Base-by-base conservation (phyloP, 2,888 invertebrate genomes). In the Unio pictorum region DNA sequence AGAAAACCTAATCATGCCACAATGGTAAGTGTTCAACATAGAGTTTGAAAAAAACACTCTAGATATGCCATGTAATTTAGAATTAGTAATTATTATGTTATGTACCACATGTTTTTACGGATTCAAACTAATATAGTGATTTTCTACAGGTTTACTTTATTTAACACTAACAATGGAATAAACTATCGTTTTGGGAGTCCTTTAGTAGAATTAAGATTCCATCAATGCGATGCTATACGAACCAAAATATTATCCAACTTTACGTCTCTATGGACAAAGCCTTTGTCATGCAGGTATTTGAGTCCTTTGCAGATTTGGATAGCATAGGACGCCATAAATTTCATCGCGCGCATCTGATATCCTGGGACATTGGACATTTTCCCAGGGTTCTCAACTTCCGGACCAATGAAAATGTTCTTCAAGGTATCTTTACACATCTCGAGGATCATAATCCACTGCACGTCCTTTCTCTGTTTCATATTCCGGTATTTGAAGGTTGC, bases 161-260 rank as follows among this genome's bases (percentile, higher is more conserved):
- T 45, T 45, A 45, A 45, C 11, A 45, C 8, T 1, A 45, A 45
- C 45, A 45, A 45, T 8, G 8, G 11, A 45, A 11, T 8, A 1
- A 45, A 30, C 30, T 6, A 30, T 30, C 30, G 3, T 45, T 45
- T 45, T 7, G 45, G 11, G 45, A 45, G 8, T 7, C 45, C 8
- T 45, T 45, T 45, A 45, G 11, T 11, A 45, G 45, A 45, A 11
- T 45, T 45, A 45, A 45, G 8, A 45, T 45, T 1, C 45, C 45
- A 45, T 8, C 11, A 45, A 45, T 11, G 45, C 11, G 11, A 45
- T 45, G 45, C 11, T 45, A 59, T 59, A 75, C 82, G 62, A 74
- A 87, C 87, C 79, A 88, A 70, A 64, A 88, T 81, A 68, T 87
- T 87, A 66, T 87, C 85, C 17, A 85, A 79, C 64, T 86, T 88